Evolutionary conservation across 2,888 invertebrate species (phyloP).

Genomic region (Brachynemurus nebulosus): DNA sequence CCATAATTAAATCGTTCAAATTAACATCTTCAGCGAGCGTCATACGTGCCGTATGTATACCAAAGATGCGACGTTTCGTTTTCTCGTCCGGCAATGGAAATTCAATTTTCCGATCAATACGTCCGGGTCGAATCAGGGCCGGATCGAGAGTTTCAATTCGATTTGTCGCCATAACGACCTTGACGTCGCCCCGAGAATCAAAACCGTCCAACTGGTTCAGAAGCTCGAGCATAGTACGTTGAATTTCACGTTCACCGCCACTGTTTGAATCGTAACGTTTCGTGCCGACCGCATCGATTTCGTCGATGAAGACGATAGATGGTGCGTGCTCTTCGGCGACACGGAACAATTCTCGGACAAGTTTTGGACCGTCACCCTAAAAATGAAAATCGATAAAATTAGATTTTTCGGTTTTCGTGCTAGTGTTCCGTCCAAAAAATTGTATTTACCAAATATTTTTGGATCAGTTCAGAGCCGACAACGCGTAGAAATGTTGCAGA

Average conservation of each 20-base stretch:
- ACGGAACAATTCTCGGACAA: slow-evolving; percentile 92
- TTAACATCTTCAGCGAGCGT: slow-evolving; percentile 94
- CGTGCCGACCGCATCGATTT: slow-evolving; percentile 98
- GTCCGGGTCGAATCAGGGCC: slow-evolving; percentile 93
- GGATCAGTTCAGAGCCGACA: slow-evolving; percentile 98
- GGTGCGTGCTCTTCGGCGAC: slow-evolving; percentile 99
- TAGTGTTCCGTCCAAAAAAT: background rate
- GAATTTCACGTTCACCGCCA: slow-evolving; percentile 98
- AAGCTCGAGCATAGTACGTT: slow-evolving; percentile 97
- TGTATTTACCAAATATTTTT: slow-evolving; percentile 76
- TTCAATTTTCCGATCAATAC: slow-evolving; percentile 98
- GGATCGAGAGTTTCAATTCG: slow-evolving; percentile 98
- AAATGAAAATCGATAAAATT: slow-evolving; percentile 11
- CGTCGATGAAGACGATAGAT: slow-evolving; percentile 98
- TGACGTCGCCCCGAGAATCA: slow-evolving; percentile 92
- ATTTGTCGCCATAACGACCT: slow-evolving; percentile 96
- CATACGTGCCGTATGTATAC: slow-evolving; percentile 98
- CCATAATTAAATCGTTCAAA: slow-evolving; percentile 93
- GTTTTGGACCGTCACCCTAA: slow-evolving; percentile 94
- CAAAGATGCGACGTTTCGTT: slow-evolving; percentile 91
- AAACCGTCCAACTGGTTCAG: slow-evolving; percentile 98
- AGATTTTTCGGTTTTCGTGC: background rate
- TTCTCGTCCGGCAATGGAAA: slow-evolving; percentile 99
- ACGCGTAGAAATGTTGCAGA: slow-evolving; percentile 97
- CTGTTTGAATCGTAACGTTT: slow-evolving; percentile 99